Base-by-base conservation (phyloP, 2,797 vertebrate genomes). In the Amblyraja radiata region DNA sequence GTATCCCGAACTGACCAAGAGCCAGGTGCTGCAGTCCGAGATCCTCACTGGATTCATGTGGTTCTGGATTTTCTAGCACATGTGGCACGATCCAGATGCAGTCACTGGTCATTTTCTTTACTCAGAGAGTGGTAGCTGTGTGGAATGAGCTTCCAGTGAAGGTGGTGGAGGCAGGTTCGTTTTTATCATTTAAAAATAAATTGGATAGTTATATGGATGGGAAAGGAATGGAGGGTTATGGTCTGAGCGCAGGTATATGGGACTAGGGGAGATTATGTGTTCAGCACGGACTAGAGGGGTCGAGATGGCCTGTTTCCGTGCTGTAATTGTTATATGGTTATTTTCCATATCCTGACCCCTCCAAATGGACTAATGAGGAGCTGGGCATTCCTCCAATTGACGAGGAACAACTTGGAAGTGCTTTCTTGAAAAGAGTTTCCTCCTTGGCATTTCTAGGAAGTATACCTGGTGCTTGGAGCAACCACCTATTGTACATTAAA, bases 41-140 rank as follows among this genome's bases (percentile, higher is more conserved):
- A 0, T 97, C 0, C 77, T 99, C n/a, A 97, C 96, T 10, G 95
- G 96, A 0, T 93, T 94, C 80, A 98, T 99, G 98, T 99, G 99
- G 99, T 99, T 99, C 95, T 99, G 99, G 98, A 98, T 99, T 93
- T 94, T 99, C 0, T 99, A 99, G 98, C 97, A 98, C 93, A 95
- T 94, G 28, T 99, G 98, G 98, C 98, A 99, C 39, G 96, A 95
- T 13, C 94, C 97, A 0, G 98, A 98, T 0, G 97, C 96, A 21
- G 97, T 99, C n/a, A 54, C 98, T 95, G 32, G 32, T 32, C 32
- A 32, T 32, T 32, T n/a, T n/a, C n/a, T n/a, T n/a, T n/a, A n/a
- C n/a, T n/a, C n/a, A n/a, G n/a, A n/a, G n/a, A n/a, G n/a, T n/a
- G n/a, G n/a, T n/a, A n/a, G n/a, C n/a, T n/a, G n/a, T n/a, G n/a